phyloP scores from a whole-genome alignment of 2,113 vertebrate genomes.

The Toxostoma redivivum region DNA sequence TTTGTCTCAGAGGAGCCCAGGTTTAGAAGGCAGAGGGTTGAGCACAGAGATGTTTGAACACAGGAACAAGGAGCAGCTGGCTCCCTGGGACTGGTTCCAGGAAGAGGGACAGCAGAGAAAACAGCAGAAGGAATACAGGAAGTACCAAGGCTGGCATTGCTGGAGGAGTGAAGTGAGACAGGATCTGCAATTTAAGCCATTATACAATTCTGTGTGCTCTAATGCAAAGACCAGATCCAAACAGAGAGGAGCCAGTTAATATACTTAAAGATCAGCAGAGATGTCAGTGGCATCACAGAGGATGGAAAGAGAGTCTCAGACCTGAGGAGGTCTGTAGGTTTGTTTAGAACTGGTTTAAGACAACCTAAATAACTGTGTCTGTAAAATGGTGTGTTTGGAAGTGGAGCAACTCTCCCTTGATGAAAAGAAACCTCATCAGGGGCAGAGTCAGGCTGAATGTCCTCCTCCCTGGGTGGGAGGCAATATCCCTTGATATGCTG shows the following conservation, averaged over 20 bases:
- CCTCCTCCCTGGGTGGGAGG: neutral
- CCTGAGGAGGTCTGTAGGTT: neutral
- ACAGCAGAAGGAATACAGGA: conserved; percentile 43
- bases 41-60: conserved; percentile 35
- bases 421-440: neutral
- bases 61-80: conserved; percentile 2
- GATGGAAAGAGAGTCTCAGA: neutral
- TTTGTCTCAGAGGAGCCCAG: neutral
- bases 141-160: conserved; percentile 15
- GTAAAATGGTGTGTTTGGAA: neutral
- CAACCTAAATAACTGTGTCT: neutral
- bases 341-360: neutral
- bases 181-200: conserved; percentile 3
- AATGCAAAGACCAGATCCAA: neutral
- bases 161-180: neutral
- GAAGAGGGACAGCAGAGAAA: conserved; percentile 34
- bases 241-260: neutral
- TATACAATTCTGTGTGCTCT: neutral
- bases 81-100: conserved; percentile 25
- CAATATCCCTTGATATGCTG: neutral
- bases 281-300: neutral
- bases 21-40: conserved; percentile 18
- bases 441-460: neutral
- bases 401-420: neutral
- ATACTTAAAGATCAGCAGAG: neutral